Conservation (phyloP, 2,113 vertebrate species). For the Micromys minutus region DNA sequence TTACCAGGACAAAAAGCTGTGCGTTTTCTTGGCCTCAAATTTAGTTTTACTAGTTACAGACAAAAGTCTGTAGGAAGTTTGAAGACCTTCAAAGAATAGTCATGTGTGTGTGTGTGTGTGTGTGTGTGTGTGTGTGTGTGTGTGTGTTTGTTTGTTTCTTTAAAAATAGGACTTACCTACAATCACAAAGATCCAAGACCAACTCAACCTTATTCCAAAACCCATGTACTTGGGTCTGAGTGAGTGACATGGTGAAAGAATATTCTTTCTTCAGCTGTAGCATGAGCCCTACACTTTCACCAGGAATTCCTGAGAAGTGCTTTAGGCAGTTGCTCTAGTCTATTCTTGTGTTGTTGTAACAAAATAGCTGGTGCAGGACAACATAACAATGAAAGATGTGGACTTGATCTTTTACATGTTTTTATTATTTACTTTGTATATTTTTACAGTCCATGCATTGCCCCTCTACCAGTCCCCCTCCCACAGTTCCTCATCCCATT, state of each 20-base stretch:
- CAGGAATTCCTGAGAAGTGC: not conserved
- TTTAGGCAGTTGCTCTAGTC: not conserved
- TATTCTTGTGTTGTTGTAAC: not conserved
- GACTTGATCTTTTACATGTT: not conserved
- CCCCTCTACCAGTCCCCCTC: no score
- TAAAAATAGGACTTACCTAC: slow-evolving; percentile 11
- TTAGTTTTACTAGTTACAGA: not conserved
- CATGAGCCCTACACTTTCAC: not conserved
- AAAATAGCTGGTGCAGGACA: not conserved
- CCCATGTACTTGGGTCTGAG: not conserved
- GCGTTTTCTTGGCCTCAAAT: slow-evolving; percentile 40
- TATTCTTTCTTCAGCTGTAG: not conserved
- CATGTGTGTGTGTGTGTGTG: not conserved
- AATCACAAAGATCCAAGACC: not conserved
- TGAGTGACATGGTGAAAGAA: not conserved
- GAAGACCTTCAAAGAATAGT: not conserved
- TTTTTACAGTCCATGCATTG: no score
- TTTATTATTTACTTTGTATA: no score
- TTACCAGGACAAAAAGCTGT: not conserved
- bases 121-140: not conserved
- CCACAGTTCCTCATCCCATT: no score
- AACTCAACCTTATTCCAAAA: not conserved
- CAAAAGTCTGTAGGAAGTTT: no score
- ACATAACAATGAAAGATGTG: not conserved
- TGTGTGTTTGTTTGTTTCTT: not conserved